Conservation (phyloP, 2,888 invertebrate genomes). For the Thumatha senex region DNA sequence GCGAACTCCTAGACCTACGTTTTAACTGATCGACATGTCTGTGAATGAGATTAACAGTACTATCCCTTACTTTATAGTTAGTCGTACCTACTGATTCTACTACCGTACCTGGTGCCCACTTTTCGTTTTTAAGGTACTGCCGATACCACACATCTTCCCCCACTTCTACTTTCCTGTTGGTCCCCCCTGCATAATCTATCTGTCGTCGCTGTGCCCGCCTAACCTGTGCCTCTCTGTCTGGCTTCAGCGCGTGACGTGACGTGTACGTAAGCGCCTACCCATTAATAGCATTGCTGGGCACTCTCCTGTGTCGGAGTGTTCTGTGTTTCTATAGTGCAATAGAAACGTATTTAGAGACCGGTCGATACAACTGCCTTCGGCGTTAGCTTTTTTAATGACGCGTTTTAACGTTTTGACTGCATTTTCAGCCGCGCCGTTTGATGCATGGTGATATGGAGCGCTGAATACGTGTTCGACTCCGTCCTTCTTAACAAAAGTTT, state of each 20-base stretch:
- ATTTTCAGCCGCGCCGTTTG: not conserved
- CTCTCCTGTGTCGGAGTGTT: not conserved
- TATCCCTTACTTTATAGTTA: not conserved
- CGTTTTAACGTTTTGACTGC: not conserved
- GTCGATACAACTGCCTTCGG: not conserved
- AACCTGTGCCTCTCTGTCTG: not conserved
- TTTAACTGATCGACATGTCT: not conserved
- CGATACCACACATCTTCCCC: not conserved
- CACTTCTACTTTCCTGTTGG: not conserved
- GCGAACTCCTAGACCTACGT: not conserved
- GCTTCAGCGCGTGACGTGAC: not conserved
- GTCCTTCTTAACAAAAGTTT: not conserved
- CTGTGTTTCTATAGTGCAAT: not conserved
- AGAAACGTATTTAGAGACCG: not conserved
- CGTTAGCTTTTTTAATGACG: not conserved
- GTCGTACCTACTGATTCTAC: not conserved
- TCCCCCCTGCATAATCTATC: not conserved
- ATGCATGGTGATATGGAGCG: not conserved
- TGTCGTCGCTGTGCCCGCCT: not conserved
- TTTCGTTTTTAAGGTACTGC: not conserved
- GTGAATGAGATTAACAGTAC: not conserved
- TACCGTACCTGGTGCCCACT: not conserved
- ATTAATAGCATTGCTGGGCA: not conserved
- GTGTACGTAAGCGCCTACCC: not conserved
- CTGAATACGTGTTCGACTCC: not conserved